Base-by-base conservation (phyloP, 1,140 invertebrate genomes). In the Diorhabda carinulata region DNA sequence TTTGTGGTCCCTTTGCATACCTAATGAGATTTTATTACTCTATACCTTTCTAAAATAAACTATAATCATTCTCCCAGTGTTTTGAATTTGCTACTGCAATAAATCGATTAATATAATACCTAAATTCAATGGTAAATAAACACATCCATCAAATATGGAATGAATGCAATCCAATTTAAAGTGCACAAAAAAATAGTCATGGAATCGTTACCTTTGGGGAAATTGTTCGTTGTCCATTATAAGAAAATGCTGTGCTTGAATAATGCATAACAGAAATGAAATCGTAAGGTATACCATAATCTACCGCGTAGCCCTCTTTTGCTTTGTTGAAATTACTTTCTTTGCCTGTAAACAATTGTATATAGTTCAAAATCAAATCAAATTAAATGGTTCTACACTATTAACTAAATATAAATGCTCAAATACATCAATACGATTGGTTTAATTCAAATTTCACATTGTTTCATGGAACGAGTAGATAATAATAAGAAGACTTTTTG, bases 261-360 rank as follows among this genome's bases (percentile, higher is more conserved):
- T 95, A 94, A 78, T 95, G 93, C 92, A 94, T 94, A 1, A 95
- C 89, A 69, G 91, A 93, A 61, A 87, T 85, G 75, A 91, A 94
- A 80, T 94, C 92, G 69, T 93, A 94, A 0, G 84, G 81, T 2
- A 92, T 84, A 2, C 89, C 90, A 72, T 85, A 91, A 10, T 84
- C 86, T 57, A 86, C 82, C 0, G 87, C 86, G 3, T 79, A 81
- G 8, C 81, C 79, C 10, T 78, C 76, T 2, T 85, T 82, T 0
- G 86, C 85, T 78, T 91, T 92, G 62, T 87, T 86, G 78, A 93
- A 92, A 78, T 92, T 92, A 52, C 81, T 82, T 75, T 86, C 84
- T 3, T 87, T 83, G 40, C 87, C 87, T 86, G 69, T 63, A 25
- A 25, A 25, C 25, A 25, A 25, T 25, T 25, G 25, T 25, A 25